Percentiles rank a stretch among this genome's conserved stretches.
Evolutionary conservation across 2,113 vertebrate genomes (phyloP).

Genomic region (Pygoscelis antarcticus): DNA sequence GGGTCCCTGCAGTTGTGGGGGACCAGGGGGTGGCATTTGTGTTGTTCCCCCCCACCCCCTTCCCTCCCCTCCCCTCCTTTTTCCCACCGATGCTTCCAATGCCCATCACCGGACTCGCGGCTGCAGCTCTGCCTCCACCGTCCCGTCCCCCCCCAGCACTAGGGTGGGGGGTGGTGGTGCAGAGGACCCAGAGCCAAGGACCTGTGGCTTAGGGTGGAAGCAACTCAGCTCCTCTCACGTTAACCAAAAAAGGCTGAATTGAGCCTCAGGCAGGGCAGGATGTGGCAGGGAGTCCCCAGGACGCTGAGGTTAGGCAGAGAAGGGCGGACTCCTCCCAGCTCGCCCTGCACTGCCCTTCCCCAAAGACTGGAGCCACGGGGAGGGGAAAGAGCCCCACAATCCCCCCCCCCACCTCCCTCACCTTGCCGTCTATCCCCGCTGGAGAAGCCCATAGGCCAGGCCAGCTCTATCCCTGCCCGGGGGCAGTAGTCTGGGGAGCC

Average conservation of each 20-base stretch:
- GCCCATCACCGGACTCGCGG: accelerated
- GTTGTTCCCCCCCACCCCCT: too few relatives aligned
- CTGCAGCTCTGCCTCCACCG: neutral
- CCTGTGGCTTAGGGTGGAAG: accelerated
- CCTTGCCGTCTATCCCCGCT: neutral
- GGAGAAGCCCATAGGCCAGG: neutral
- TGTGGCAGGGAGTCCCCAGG: neutral
- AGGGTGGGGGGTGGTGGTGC: accelerated
- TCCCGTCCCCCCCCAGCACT: accelerated
- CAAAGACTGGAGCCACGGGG: neutral
- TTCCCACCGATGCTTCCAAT: neutral
- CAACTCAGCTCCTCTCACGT: accelerated
- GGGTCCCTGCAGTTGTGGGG: neutral
- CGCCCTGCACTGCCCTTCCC: neutral
- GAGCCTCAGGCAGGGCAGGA: neutral
- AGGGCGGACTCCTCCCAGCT: accelerated
- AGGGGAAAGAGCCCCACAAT: neutral
- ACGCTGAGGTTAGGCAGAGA: neutral
- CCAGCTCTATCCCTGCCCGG: neutral
- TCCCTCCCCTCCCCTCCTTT: neutral
- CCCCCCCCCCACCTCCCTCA: neutral
- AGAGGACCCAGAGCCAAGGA: too few relatives aligned
- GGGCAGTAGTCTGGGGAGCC: neutral
- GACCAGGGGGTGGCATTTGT: neutral
- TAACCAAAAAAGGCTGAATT: neutral